Base-by-base conservation (phyloP, 2,797 vertebrate species). In the Lacerta bilineata region DNA sequence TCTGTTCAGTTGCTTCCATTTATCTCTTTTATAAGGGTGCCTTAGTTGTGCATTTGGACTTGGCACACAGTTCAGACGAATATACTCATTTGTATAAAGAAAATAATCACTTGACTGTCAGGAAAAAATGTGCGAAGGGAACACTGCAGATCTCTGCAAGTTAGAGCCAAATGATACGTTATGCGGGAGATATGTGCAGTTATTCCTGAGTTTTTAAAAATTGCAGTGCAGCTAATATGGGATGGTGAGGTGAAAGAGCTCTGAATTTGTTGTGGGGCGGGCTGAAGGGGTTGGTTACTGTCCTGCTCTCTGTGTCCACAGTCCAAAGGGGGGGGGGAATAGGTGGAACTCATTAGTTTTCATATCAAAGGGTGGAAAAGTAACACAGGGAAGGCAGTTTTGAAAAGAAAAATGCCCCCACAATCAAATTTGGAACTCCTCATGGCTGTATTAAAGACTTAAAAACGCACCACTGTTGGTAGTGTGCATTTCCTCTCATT, bases 71-170 rank as follows among this genome's bases (percentile, higher is more conserved):
- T 36, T 93, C 89, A 55, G 91, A 72, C 50, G 74, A 87, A 66
- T 5, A 78, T 39, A 69, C 87, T 77, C 74, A 91, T 66, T 83
- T 69, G 43, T 76, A n/a, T 1, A 74, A 5, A 64, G n/a, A 39
- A 89, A 79, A 77, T 59, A 43, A 78, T 50, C 68, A 36, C 23
- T 90, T 89, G 75, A 36, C 84, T 2, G 85, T 90, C 13, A 84
- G 81, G 36, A 81, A 66, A 78, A 79, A 41, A 55, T 36, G 59
- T 64, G 39, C 72, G 29, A 66, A 50, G 80, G 27, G n/a, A 74
- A 75, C 36, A 43, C 23, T 87, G 33, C 18, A 74, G 79, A 75
- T 64, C 9, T 64, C 50, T 64, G 29, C 20, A 74, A 17, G 69
- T 74, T 74, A 33, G n/a, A 4, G 68, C 77, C n/a, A 80, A 75